Conservation (phyloP, 2,797 vertebrate species). For the Taenioides sp. region DNA sequence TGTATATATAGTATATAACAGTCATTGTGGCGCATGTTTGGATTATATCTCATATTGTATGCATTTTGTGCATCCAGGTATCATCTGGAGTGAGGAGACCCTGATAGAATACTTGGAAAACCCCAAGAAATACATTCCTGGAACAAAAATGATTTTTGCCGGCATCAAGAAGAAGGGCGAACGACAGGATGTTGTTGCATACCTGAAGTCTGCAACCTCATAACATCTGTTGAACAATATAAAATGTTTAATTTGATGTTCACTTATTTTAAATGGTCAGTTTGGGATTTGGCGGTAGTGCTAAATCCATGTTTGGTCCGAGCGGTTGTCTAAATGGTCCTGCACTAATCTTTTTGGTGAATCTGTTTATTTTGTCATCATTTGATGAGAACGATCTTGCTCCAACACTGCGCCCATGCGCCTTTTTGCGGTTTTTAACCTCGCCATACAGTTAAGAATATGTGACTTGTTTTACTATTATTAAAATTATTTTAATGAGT, state of each 20-base stretch:
- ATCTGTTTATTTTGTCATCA: slow-evolving; percentile 23
- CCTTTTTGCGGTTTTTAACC: neutral
- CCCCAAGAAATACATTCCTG: slow-evolving; percentile 90
- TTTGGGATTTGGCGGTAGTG: slow-evolving; percentile 57
- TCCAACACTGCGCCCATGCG: neutral
- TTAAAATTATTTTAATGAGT: neutral
- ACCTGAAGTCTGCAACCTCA: slow-evolving; percentile 85
- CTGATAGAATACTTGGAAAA: slow-evolving; percentile 89
- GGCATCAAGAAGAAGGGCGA: slow-evolving; percentile 90
- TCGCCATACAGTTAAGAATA: neutral
- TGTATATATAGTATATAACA: no score
- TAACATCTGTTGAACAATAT: slow-evolving; percentile 52
- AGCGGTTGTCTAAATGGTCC: slow-evolving; percentile 22
- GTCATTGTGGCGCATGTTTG: neutral
- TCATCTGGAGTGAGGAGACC: slow-evolving; percentile 80
- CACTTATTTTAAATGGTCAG: slow-evolving; percentile 8
- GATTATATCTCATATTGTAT: neutral
- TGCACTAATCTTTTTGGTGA: slow-evolving; percentile 45
- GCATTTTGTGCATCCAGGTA: slow-evolving; percentile 56
- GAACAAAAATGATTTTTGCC: slow-evolving; percentile 88
- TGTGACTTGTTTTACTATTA: neutral
- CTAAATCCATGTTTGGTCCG: neutral
- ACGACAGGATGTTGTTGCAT: slow-evolving; percentile 81
- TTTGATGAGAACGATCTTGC: neutral
- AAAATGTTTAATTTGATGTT: slow-evolving; percentile 42